phyloP scores from a whole-genome alignment of 2,888 invertebrate species.

The Lithosia quadra region DNA sequence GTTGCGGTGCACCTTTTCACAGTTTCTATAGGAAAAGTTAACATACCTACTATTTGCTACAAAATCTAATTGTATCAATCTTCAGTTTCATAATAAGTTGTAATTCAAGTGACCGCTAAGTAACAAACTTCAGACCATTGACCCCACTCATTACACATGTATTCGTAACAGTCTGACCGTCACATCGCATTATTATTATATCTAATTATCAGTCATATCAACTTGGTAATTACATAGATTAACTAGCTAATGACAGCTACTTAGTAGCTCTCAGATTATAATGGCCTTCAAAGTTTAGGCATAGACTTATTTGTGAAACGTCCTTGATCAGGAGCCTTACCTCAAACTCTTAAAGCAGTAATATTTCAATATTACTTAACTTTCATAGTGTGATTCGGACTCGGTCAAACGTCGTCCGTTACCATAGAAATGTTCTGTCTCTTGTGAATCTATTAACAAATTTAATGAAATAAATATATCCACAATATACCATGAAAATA shows the following conservation, averaged over 20 bases:
- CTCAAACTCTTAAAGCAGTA: too few relatives aligned
- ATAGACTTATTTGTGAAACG: background rate
- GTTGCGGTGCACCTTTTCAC: too few relatives aligned
- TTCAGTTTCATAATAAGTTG: background rate
- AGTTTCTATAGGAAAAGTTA: too few relatives aligned
- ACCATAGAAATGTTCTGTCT: too few relatives aligned
- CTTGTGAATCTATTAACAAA: too few relatives aligned
- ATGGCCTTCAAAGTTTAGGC: background rate
- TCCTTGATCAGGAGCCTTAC: background rate
- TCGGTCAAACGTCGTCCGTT: too few relatives aligned
- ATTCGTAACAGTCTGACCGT: background rate
- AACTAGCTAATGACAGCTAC: background rate
- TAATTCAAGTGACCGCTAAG: background rate
- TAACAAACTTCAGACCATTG: background rate
- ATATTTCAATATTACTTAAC: too few relatives aligned
- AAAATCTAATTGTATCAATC: too few relatives aligned
- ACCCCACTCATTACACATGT: background rate
- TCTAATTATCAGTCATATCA: background rate
- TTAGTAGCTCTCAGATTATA: background rate
- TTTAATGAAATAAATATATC: too few relatives aligned
- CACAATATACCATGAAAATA: too few relatives aligned
- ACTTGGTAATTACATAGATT: background rate
- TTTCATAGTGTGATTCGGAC: too few relatives aligned
- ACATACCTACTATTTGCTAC: too few relatives aligned
- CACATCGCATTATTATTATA: slow-evolving; percentile 5